Conservation (phyloP, 2,797 vertebrate genomes). For the Helostoma temminkii region DNA sequence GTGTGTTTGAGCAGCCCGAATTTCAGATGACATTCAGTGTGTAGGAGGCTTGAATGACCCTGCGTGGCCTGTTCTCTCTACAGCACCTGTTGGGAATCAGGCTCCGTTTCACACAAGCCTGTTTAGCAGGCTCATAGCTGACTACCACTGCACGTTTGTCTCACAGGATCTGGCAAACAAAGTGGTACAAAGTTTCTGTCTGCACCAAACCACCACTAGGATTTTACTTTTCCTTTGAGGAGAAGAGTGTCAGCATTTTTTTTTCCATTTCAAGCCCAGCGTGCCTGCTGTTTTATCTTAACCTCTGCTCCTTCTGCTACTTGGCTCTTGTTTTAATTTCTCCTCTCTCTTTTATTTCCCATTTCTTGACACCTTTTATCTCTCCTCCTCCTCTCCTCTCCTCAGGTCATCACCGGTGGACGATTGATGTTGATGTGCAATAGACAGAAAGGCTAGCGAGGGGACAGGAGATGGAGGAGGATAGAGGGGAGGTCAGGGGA, state of each 20-base stretch:
- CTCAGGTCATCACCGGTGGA: constrained; percentile 39
- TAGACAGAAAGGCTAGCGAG: constrained; percentile 33
- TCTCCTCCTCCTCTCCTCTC: constrained; percentile 34
- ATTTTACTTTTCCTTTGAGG: constrained; percentile 26
- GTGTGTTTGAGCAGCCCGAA: constrained; percentile 58
- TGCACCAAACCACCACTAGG: constrained; percentile 33
- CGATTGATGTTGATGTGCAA: constrained; percentile 63
- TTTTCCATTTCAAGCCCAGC: constrained; percentile 18
- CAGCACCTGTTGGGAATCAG: constrained; percentile 81
- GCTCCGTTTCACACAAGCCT: constrained; percentile 61
- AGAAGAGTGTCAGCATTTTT: constrained; percentile 36
- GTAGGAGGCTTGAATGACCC: constrained; percentile 81
- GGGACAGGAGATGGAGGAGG: constrained; percentile 45
- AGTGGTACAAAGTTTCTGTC: constrained; percentile 44
- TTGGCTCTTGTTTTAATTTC: constrained; percentile 25
- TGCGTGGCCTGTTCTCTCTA: constrained; percentile 62
- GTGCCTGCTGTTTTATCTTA: constrained; percentile 21
- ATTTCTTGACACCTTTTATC: constrained; percentile 29
- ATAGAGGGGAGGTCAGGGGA: constrained; percentile 34
- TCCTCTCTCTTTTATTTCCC: constrained; percentile 10
- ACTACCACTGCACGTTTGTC: constrained; percentile 50
- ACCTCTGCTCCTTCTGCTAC: constrained; percentile 3
- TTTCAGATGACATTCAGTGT: constrained; percentile 75
- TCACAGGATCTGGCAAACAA: constrained; percentile 57
- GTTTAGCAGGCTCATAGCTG: constrained; percentile 39